These are phyloP conservation scores for Arenicola marina DNA, from an alignment of 2,888 invertebrate species.

Conservation along the genomic window DNA sequence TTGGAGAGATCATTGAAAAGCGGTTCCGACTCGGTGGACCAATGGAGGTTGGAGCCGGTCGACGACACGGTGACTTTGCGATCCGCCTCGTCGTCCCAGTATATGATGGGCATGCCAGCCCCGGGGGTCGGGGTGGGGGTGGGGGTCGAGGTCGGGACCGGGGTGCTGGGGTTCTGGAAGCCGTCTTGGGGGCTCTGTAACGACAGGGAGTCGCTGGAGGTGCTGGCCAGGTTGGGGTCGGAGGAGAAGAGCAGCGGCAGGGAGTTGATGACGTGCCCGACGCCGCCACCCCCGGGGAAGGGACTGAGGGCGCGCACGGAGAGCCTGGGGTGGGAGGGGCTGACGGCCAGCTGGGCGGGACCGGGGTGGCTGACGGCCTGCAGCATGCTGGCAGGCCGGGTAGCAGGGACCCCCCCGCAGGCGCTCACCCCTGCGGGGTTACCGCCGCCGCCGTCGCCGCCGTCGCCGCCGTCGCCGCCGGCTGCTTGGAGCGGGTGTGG, in stretches of 20 bases:
- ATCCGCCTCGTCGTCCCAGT: slow-evolving; percentile 9
- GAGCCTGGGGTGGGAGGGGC: not conserved
- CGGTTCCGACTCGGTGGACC: not conserved
- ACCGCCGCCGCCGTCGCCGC: not conserved
- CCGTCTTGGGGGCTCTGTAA: not conserved
- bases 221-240: slow-evolving; percentile 8
- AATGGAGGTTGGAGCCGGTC: too few species aligned
- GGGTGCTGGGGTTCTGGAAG: not conserved
- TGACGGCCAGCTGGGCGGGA: not conserved
- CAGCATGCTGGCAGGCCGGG: not conserved
- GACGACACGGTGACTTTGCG: not conserved
- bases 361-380: not conserved
- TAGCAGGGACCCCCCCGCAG: not conserved
- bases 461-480: not conserved
- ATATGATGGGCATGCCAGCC: not conserved
- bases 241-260: not conserved
- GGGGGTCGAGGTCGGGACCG: not conserved
- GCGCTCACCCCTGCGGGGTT: not conserved
- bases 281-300: not conserved
- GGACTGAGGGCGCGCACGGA: not conserved
- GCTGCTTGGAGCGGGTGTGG: slow-evolving; percentile 2
- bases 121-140: not conserved
- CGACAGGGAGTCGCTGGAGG: not conserved
- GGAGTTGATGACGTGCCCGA: not conserved
- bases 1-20: slow-evolving; percentile 1